Base-by-base conservation (phyloP, 1,140 invertebrate species). In the Papilio machaon region DNA sequence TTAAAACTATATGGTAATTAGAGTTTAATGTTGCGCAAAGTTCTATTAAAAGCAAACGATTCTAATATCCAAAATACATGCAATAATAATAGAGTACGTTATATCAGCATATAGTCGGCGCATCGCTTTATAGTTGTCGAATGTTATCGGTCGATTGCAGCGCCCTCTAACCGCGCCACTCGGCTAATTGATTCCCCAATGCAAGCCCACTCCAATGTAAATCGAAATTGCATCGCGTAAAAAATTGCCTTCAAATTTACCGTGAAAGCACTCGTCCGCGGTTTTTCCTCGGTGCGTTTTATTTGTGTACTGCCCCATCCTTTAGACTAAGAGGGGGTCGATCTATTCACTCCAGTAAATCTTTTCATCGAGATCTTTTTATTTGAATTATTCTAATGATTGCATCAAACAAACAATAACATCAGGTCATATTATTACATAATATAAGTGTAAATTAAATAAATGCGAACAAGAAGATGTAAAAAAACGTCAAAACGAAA, bases 211-310 rank as follows among this genome's bases (percentile, higher is more conserved):
- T 76, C 30, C 74, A 76, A 76, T 76, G 76, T 78, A 60, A 58
- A 60, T 60, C 76, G 76, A 78, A 78, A 78, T 38, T 78, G 49
- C 74, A 43, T 17, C 76, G 76, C 76, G 49, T 78, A 60, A 78
- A 78, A 78, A 78, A 78, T 78, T 78, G 76, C 76, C 76, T 78
- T 43, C 76, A 78, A 78, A 78, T 78, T 78, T 43, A 78, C 76
- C 76, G 35, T 78, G 76, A 78, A 78, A 60, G 76, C 76, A 43
- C 35, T 78, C 54, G 76, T 6, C 8, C 52, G 76, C 54, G 76
- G 76, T 60, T 78, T 77, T 78, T 78, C 17, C 30, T 43, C 54
- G n/a, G 60, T 58, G 30, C 49, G 19, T 78, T 78, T 60, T 60
- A 78, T 78, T 60, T 60, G 52, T 58, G 7, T 17, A 77, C 58